These are phyloP conservation scores for Latheticus oryzae DNA, from an alignment of 2,888 invertebrate genomes.

Conservation along the genomic window DNA sequence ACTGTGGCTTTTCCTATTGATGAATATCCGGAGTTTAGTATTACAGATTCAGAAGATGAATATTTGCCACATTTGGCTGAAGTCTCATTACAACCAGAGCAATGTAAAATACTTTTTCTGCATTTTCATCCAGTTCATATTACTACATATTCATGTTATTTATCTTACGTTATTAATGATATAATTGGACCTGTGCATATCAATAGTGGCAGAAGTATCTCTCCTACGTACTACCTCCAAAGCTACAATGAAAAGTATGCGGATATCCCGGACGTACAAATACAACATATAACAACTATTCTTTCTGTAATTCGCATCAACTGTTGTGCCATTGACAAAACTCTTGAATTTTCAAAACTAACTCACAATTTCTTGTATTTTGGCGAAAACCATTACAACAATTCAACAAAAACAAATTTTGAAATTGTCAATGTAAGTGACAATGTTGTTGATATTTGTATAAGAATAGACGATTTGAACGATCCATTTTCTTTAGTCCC, in stretches of 20 bases:
- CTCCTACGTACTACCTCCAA: conserved; percentile 5
- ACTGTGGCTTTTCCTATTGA: conserved; percentile 57
- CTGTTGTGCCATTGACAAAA: conserved; percentile 13
- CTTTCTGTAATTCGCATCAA: too few species aligned
- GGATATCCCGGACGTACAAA: conserved; percentile 8
- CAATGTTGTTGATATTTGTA: conserved; percentile 49
- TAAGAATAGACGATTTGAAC: conserved; percentile 54
- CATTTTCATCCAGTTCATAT: conserved; percentile 64
- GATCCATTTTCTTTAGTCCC: conserved; percentile 54
- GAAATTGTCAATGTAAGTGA: conserved; percentile 25
- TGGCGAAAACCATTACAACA: conserved; percentile 19
- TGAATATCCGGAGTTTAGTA: conserved; percentile 60
- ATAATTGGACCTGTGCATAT: conserved; percentile 69
- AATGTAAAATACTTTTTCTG: conserved; percentile 57
- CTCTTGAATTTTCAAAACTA: conserved; percentile 38
- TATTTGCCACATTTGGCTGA: conserved; percentile 29
- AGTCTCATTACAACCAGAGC: conserved; percentile 53
- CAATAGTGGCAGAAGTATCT: conserved; percentile 41
- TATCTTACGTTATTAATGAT: conserved; percentile 72
- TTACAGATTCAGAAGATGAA: conserved; percentile 52
- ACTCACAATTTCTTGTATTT: conserved; percentile 34
- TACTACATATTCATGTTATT: conserved; percentile 69
- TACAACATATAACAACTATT: too few species aligned
- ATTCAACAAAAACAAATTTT: conserved; percentile 2
- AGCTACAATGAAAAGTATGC: neutral